Conservation (phyloP, 1,140 invertebrate species). For the Leguminivora glycinivorella region DNA sequence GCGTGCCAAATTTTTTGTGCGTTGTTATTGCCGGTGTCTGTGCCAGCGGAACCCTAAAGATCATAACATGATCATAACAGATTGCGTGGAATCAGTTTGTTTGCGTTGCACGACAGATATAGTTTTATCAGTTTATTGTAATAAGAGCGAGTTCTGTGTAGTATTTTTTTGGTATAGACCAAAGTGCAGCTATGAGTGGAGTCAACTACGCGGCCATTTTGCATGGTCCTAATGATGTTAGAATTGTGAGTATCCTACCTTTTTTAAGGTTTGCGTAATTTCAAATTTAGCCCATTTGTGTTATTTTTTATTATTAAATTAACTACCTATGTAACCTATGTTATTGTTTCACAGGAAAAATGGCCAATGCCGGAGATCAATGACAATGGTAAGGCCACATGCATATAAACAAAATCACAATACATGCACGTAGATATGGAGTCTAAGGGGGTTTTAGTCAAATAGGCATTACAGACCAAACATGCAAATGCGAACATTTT, state of each 20-base stretch:
- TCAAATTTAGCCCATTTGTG: background rate
- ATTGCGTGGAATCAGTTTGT: background rate
- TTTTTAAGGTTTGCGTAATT: no score
- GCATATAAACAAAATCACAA: background rate
- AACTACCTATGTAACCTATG: background rate
- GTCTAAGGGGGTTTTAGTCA: no score
- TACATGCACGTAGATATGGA: no score
- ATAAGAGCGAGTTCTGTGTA: background rate
- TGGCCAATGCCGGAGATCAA: slow-evolving; percentile 35
- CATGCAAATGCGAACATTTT: no score
- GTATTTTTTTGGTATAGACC: background rate
- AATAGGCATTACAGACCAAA: no score
- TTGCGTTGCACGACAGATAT: background rate
- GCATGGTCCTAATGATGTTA: slow-evolving; percentile 42
- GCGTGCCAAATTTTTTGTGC: background rate
- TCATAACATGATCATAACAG: background rate
- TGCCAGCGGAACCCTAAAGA: background rate
- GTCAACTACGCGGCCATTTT: slow-evolving; percentile 47
- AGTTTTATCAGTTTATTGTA: background rate
- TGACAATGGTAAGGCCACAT: slow-evolving; percentile 31
- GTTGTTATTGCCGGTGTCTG: background rate
- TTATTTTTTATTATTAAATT: background rate
- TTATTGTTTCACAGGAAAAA: slow-evolving; percentile 32
- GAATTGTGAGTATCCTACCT: no score
- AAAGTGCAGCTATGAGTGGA: background rate